phyloP scores from a whole-genome alignment of 1,140 invertebrate species.

The Drosophila asahinai region DNA sequence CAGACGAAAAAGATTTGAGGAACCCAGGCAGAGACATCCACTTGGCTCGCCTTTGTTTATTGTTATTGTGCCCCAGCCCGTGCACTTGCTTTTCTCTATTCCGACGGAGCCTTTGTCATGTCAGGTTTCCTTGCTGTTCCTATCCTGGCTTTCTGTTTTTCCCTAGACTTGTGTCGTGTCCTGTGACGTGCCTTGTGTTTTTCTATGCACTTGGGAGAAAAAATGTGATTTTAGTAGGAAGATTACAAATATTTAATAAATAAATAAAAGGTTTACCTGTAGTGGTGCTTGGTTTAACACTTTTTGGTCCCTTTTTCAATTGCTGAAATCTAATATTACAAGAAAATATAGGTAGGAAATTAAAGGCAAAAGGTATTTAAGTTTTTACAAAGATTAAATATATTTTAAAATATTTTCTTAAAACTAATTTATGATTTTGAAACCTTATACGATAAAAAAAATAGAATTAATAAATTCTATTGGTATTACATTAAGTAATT shows the following conservation, averaged over 20 bases:
- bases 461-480: neutral
- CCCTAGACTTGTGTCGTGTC: conserved; percentile 16
- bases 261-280: neutral
- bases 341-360: no score
- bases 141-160: conserved; percentile 13
- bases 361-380: neutral
- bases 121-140: conserved; percentile 15
- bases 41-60: conserved; percentile 54
- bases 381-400: neutral
- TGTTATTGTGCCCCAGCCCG: conserved; percentile 43
- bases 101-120: conserved; percentile 53
- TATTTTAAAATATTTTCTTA: neutral
- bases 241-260: neutral
- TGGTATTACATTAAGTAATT: neutral
- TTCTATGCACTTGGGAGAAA: conserved; percentile 7
- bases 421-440: no score
- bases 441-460: neutral
- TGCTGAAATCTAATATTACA: no score
- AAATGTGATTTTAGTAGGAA: no score
- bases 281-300: no score
- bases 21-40: conserved; percentile 31
- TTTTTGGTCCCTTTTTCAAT: neutral
- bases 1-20: conserved; percentile 44
- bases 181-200: conserved; percentile 12
- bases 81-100: neutral